Conservation (phyloP, 2,113 vertebrate genomes). For the Toxostoma redivivum region DNA sequence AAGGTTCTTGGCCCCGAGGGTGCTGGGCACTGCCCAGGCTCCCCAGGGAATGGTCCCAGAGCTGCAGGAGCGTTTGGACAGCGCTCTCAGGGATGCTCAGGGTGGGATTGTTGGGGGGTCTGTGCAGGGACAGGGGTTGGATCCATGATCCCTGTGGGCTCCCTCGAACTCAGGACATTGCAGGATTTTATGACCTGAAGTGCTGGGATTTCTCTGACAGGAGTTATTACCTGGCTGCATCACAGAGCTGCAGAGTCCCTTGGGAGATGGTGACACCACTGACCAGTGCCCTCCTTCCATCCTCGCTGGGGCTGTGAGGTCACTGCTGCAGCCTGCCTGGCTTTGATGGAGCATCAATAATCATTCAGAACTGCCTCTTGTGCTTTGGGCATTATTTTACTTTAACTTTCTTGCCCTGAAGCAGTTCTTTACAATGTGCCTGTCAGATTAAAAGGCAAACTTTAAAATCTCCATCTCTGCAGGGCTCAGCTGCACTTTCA, state of each 20-base stretch:
- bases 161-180: rapidly evolving
- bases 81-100: neutral
- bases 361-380: neutral
- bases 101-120: neutral
- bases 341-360: constrained; percentile 4
- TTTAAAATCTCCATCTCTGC: neutral
- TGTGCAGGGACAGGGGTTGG: rapidly evolving
- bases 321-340: neutral
- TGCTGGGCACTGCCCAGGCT: neutral
- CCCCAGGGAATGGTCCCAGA: neutral
- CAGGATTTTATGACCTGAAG: neutral
- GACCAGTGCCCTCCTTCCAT: neutral
- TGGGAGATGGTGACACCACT: rapidly evolving
- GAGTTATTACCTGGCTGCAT: neutral
- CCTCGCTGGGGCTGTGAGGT: neutral
- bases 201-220: neutral
- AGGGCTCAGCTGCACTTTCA: neutral
- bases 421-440: neutral
- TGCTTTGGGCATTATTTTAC: neutral
- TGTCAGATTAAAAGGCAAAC: neutral
- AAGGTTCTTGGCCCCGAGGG: no score
- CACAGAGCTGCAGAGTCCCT: neutral
- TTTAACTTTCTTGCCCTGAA: constrained; percentile 17
- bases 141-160: rapidly evolving
- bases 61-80: neutral